Base-by-base conservation (phyloP, 2,797 vertebrate species). In the Clarias pachynema region DNA sequence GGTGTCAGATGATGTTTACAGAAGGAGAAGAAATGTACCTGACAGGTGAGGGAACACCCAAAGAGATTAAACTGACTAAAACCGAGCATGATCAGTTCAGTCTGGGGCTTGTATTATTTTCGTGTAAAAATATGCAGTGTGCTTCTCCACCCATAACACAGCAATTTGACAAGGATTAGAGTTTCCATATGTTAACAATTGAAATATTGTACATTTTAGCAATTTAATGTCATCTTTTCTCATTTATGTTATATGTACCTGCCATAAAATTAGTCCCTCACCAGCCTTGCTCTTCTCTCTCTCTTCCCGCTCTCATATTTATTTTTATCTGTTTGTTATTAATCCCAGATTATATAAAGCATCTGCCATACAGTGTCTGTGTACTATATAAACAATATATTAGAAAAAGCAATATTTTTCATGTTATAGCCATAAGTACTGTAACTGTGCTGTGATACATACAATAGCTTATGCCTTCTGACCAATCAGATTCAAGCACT, bases 21-120 rank as follows among this genome's bases (percentile, higher is more conserved):
- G 98, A 99, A 91, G 98, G 98, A 70, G 97, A 99, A 92, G 98
- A 99, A 94, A 99, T 99, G 98, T 99, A 99, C 91, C 96, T 99
- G 89, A 98, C 98, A 96, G 98, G 98, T 99, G 92, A 92, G 92
- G 66, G 74, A 26, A 44, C 60, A 63, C 49, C 18, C 68, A 77
- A 60, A 78, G 12, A 5, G 1, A 72, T 3, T 49, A 65, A 34
- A 6, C 44, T 79, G 22, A 29, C 62, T n/a, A 26, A 79, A 16
- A 7, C 16, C 18, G 57, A 59, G 63, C 20, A 68, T 12, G 77
- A 56, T 69, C 59, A 49, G 24, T 57, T 83, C 26, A 70, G 29
- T 14, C 9, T 44, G 15, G 72, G 53, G 15, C 5, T 68, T 31
- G 65, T 20, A 34, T 68, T 37, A 40, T 40, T 70, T 37, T 34